These are phyloP conservation scores for Brachypodius melanocephalos DNA, from an alignment of 2,113 vertebrate species.

Conservation along the genomic window DNA sequence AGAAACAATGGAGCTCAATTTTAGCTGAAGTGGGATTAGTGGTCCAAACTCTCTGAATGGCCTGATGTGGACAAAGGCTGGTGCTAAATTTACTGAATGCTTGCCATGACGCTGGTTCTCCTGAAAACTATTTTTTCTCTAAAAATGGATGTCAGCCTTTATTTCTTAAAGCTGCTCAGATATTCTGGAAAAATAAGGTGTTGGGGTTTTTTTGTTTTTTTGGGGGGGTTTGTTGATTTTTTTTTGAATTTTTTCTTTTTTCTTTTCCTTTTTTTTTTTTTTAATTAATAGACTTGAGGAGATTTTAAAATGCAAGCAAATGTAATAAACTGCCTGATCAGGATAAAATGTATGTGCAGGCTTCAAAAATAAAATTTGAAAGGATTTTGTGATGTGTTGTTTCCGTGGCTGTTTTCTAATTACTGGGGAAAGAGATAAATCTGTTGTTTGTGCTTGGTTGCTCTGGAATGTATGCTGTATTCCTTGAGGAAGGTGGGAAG, in stretches of 20 bases:
- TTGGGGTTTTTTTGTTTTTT: neutral
- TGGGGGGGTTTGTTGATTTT: too few relatives aligned
- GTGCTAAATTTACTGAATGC: neutral
- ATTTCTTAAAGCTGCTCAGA: neutral
- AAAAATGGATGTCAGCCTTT: neutral
- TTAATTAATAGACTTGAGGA: neutral
- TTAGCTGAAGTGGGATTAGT: slow-evolving; percentile 53
- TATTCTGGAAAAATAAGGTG: neutral
- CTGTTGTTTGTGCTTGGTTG: slow-evolving; percentile 57
- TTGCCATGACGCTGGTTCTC: neutral
- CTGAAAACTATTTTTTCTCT: neutral
- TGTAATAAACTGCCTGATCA: accelerated
- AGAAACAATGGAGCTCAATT: slow-evolving; percentile 45
- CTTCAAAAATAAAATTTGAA: neutral
- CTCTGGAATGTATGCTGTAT: slow-evolving; percentile 63
- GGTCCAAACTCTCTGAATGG: neutral
- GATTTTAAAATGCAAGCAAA: neutral
- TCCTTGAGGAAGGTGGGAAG: slow-evolving; percentile 55
- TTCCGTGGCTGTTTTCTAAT: neutral
- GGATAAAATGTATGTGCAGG: neutral
- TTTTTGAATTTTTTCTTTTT: neutral
- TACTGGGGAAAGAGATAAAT: slow-evolving; percentile 21
- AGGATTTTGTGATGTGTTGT: slow-evolving; percentile 36
- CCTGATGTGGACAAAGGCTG: neutral
- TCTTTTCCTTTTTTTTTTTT: accelerated